phyloP scores from a whole-genome alignment of 2,113 vertebrate genomes.

The Rhinolophus sinicus region DNA sequence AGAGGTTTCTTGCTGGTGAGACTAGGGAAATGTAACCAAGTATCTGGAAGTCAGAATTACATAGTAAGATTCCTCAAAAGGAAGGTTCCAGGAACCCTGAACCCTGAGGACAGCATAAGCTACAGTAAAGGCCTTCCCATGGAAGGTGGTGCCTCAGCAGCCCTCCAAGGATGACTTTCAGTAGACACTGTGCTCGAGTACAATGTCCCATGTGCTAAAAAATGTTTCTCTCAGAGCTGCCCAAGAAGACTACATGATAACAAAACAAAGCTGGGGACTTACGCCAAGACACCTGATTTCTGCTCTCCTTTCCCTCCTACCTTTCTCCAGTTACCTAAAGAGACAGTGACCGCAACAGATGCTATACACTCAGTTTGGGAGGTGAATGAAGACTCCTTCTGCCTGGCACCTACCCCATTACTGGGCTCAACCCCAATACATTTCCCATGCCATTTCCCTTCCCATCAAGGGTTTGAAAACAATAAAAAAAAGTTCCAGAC shows the following conservation, averaged over 20 bases:
- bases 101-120: background rate
- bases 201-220: background rate
- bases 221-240: background rate
- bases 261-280: background rate
- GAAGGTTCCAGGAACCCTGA: background rate
- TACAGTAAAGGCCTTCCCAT: background rate
- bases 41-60: conserved; percentile 38
- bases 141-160: background rate
- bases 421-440: background rate
- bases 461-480: conserved; percentile 25
- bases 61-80: conserved; percentile 3
- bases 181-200: background rate
- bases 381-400: background rate
- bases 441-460: background rate
- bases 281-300: background rate
- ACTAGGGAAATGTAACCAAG: conserved; percentile 7
- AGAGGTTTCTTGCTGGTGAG: background rate
- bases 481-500: conserved; percentile 54
- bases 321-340: background rate
- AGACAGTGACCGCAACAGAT: background rate
- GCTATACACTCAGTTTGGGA: background rate
- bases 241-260: background rate
- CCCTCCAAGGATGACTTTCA: background rate
- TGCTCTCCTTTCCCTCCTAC: background rate
- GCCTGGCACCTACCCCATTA: background rate